Evolutionary conservation across 2,797 vertebrate genomes (phyloP), one percentile per base, ranked within the genome.

Genomic region (Rhinophrynus dorsalis): DNA sequence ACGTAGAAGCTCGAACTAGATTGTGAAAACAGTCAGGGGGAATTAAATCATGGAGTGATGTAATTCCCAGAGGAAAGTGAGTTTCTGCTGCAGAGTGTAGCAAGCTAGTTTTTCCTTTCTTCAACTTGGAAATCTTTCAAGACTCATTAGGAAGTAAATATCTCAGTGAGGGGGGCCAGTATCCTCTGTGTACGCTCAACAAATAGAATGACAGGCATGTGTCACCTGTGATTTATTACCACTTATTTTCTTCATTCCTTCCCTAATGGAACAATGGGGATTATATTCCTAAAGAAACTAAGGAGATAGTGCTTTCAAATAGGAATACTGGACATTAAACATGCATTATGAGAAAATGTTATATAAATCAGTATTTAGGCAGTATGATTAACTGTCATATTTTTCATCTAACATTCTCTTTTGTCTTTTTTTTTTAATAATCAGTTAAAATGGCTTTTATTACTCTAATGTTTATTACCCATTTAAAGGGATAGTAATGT

Each of bases 81-180:
- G 81, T 78, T 82, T 85, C 83, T 87, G 77, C 78, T 76, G 68
- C 50, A 54, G 68, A 77, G 68, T 67, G 77, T 80, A 58, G 33
- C 40, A 6, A 62, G 59, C 33, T 79, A 76, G 71, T 74, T 68
- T 48, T 70, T 78, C 79, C 82, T 86, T 78, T 74, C 81, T 84
- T 81, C 81, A 80, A 81, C 78, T 85, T 89, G 81, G 85, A 88
- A 81, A 83, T 79, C 75, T 55, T 82, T 83, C 71, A 68, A 68
- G 81, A 79, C 79, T 77, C 77, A 68, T 78, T 83, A 84, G 82
- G 81, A 83, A 88, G 83, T 80, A 85, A 73, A 73, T 59, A 66
- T n/a, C 45, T 42, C 30, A 23, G 61, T 59, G 61, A 65, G 3
- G 27, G 27, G 52, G 69, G 54, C 69, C 44, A 45, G 61, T n/a